These are phyloP conservation scores for Desmodus rotundus DNA, from an alignment of 2,113 vertebrate species.

Conservation along the genomic window DNA sequence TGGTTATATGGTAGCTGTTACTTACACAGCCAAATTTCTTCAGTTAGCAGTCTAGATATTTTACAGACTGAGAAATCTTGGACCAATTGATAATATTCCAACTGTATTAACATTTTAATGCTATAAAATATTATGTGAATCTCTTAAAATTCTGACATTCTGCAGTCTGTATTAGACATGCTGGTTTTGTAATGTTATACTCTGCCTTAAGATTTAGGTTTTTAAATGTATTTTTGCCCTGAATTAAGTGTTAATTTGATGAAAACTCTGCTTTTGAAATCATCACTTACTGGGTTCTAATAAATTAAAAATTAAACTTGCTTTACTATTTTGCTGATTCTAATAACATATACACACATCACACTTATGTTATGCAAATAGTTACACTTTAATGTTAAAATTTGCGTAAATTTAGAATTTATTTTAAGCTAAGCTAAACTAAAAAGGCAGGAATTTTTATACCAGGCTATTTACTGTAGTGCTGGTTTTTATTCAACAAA, in stretches of 20 bases:
- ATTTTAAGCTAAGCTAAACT: constrained; percentile 24
- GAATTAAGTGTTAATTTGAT: constrained; percentile 77
- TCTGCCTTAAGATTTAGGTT: constrained; percentile 70
- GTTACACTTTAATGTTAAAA: constrained; percentile 39
- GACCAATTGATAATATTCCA: constrained; percentile 44
- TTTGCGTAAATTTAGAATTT: constrained; percentile 34
- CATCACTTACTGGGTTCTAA: constrained; percentile 41
- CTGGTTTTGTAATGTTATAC: constrained; percentile 59
- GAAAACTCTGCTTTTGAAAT: constrained; percentile 74
- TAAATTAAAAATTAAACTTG: constrained; percentile 54
- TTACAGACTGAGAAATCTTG: constrained; percentile 51
- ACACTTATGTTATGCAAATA: background rate
- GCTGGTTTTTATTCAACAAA: background rate
- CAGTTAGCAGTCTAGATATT: constrained; percentile 12
- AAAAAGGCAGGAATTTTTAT: background rate
- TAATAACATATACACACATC: constrained; percentile 24
- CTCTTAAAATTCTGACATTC: constrained; percentile 35
- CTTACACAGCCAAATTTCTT: constrained; percentile 39
- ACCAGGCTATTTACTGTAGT: background rate
- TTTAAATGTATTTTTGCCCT: constrained; percentile 72
- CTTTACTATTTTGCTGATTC: constrained; percentile 55
- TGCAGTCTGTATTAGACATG: constrained; percentile 48
- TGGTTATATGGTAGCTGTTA: constrained; percentile 32
- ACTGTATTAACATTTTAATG: constrained; percentile 33
- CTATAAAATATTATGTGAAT: constrained; percentile 22